phyloP scores from a whole-genome alignment of 1,140 invertebrate genomes.

The Condylostylus longicornis region DNA sequence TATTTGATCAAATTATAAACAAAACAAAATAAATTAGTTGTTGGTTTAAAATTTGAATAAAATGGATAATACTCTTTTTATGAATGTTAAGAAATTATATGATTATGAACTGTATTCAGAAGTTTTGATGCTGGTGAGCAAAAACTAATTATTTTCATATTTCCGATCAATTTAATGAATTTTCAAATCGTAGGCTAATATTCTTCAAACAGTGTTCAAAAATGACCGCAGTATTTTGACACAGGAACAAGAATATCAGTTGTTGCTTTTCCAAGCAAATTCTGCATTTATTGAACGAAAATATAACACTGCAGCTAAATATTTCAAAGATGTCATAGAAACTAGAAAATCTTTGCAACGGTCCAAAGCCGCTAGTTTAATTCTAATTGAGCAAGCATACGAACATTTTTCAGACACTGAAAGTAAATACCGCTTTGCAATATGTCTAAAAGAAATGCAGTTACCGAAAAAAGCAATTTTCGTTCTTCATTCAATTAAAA shows the following conservation, averaged over 20 bases:
- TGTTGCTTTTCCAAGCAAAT: constrained; percentile 16
- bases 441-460: constrained; percentile 48
- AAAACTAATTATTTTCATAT: neutral
- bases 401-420: constrained; percentile 42
- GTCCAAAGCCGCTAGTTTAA: constrained; percentile 15
- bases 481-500: constrained; percentile 50
- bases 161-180: neutral
- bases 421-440: constrained; percentile 53
- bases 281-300: constrained; percentile 18
- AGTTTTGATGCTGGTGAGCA: constrained; percentile 20
- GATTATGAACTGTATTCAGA: constrained; percentile 23
- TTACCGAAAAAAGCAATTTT: constrained; percentile 46
- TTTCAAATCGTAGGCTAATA: constrained; percentile 14
- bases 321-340: constrained; percentile 14
- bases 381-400: constrained; percentile 17
- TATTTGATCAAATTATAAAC: no score
- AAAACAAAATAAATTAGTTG: no score
- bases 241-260: constrained; percentile 23
- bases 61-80: constrained; percentile 23
- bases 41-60: no score
- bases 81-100: constrained; percentile 24
- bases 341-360: constrained; percentile 16
- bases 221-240: constrained; percentile 24
- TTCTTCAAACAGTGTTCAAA: constrained; percentile 17
- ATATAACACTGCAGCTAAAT: constrained; percentile 12